These are phyloP conservation scores for Passer domesticus DNA, from an alignment of 2,113 vertebrate species.

Conservation along the genomic window DNA sequence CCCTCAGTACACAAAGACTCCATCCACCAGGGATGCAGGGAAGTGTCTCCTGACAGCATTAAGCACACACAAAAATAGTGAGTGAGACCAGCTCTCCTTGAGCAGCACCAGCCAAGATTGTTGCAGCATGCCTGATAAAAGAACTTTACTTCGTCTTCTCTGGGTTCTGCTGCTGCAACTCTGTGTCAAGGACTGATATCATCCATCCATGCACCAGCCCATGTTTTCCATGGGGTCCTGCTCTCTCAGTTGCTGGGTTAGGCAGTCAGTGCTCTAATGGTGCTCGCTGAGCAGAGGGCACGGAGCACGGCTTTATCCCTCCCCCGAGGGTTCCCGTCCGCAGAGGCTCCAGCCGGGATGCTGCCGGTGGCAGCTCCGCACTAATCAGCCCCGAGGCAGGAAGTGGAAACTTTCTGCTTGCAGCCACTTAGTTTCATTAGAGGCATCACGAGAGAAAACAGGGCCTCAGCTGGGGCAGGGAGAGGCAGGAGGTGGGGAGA, in stretches of 20 bases:
- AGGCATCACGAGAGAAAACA: slow-evolving; percentile 7
- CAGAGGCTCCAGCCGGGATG: not conserved
- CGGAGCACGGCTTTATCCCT: not conserved
- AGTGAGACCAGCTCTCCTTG: not conserved
- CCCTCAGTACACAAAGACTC: not conserved
- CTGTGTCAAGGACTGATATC: not conserved
- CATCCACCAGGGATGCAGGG: not conserved
- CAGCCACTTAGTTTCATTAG: slow-evolving; percentile 66
- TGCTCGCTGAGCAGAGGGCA: slow-evolving; percentile 34
- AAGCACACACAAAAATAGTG: not conserved
- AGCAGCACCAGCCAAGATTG: not conserved
- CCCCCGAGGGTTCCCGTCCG: slow-evolving; percentile 7
- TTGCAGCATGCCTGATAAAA: not conserved
- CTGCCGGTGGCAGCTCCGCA: not conserved
- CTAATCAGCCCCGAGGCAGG: slow-evolving; percentile 46
- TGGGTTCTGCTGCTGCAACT: not conserved
- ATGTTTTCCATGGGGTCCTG: not conserved
- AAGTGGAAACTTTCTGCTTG: slow-evolving; percentile 50
- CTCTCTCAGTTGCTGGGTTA: not conserved
- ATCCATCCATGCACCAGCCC: not conserved
- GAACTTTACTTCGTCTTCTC: not conserved
- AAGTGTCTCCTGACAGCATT: not conserved
- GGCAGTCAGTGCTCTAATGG: slow-evolving; percentile 36
- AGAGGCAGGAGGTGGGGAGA: not conserved
- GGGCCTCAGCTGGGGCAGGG: not conserved